Evolutionary conservation across 2,888 invertebrate species (phyloP), one percentile per base, ranked within the genome.

Genomic region (Harpalus rubripes): DNA sequence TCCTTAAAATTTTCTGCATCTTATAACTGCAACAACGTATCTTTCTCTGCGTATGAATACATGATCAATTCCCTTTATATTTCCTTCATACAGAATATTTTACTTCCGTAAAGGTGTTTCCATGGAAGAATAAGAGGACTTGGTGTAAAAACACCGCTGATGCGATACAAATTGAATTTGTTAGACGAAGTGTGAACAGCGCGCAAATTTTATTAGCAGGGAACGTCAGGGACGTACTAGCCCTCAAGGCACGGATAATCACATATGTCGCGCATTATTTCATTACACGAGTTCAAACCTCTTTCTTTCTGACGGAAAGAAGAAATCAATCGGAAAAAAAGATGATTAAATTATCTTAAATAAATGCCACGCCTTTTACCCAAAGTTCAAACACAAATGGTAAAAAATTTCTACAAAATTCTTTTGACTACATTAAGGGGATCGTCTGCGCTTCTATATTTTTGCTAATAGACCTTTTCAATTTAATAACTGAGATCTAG

Each of bases 121-220:
- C 1, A 10, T 52, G 12, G 5, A 52, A 52, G 44, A 52, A 32
- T 12, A 10, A 12, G 44, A 52, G 10, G 10, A 6, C 5, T 22
- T 22, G 26, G 63, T 22, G 26, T 22, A 63, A 26, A 63, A 63
- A 68, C 68, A 26, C 15, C 15, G 39, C 68, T 68, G 68, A 68
- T 68, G 68, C 68, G 68, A 68, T 68, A 68, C 68, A 68, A 68
- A 68, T 68, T 68, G 68, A 68, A 68, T 68, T 68, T 68, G 32
- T 3, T 39, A 39, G 68, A 68, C 68, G 68, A 68, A 68, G 68
- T 68, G 68, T 68, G 68, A 68, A 68, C 68, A 39, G 7, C 32
- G 68, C 15, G 32, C n/a, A 68, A 68, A 68, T 68, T 22, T 68
- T 22, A 68, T 68, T 68, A 68, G 39, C 68, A n/a, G 68, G n/a